Conservation (phyloP, 2,113 vertebrate species). For the Menidia beryllina region DNA sequence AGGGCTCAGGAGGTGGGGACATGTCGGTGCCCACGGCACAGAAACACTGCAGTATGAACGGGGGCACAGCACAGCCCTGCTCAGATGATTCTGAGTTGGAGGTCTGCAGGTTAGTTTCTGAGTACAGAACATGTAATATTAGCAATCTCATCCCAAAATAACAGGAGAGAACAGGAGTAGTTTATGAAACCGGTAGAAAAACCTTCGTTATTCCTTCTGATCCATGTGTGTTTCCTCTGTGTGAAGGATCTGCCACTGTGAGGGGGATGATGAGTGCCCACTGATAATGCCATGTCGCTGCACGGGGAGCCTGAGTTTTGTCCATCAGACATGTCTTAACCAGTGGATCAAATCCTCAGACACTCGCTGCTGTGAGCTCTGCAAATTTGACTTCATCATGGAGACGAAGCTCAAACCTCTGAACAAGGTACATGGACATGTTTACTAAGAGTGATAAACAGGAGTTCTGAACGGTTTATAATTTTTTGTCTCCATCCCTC, state of each 20-base stretch:
- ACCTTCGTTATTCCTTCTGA: background rate
- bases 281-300: constrained; percentile 96
- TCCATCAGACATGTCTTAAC: constrained; percentile 95
- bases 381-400: constrained; percentile 98
- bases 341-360: constrained; percentile 99
- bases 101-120: constrained; percentile 91
- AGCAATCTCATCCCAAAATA: background rate
- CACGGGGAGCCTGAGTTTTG: constrained; percentile 93
- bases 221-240: constrained; percentile 16
- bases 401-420: constrained; percentile 97
- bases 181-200: background rate
- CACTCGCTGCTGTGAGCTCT: constrained; percentile 97
- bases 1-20: constrained; percentile 73
- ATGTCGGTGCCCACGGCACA: constrained; percentile 63
- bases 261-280: constrained; percentile 94
- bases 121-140: background rate
- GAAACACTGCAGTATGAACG: constrained; percentile 52
- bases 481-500: background rate
- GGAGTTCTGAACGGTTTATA: background rate
- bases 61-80: constrained; percentile 26
- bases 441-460: background rate
- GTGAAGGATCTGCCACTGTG: constrained; percentile 97
- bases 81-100: constrained; percentile 86
- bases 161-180: background rate
- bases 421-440: constrained; percentile 83